phyloP scores from a whole-genome alignment of 2,888 invertebrate species.

The Meganola albula region DNA sequence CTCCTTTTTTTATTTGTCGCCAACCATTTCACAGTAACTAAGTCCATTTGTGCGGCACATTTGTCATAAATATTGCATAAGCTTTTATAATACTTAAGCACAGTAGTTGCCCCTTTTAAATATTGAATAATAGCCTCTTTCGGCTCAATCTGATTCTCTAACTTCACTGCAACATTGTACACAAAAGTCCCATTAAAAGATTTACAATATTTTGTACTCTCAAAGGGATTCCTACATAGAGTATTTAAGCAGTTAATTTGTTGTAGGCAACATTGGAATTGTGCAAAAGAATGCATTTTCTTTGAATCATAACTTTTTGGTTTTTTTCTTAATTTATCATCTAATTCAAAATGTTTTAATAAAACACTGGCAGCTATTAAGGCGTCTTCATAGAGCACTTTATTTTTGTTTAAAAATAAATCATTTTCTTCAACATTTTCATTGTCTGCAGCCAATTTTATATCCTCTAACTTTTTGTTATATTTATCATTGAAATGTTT shows the following conservation, averaged over 20 bases:
- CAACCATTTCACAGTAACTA: conserved; percentile 38
- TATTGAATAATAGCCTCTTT: conserved; percentile 72
- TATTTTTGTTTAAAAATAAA: conserved; percentile 62
- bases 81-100: conserved; percentile 57
- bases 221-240: conserved; percentile 79
- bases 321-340: conserved; percentile 69
- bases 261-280: conserved; percentile 81
- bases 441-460: conserved; percentile 29
- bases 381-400: conserved; percentile 77
- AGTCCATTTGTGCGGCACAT: conserved; percentile 39
- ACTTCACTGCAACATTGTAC: conserved; percentile 82
- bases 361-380: conserved; percentile 77
- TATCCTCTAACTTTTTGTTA: conserved; percentile 49
- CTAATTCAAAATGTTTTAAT: conserved; percentile 77
- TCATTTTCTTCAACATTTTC: conserved; percentile 31
- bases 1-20: conserved; percentile 42
- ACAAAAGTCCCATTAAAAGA: conserved; percentile 86
- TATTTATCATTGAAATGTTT: conserved; percentile 66
- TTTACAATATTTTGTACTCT: conserved; percentile 76
- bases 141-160: conserved; percentile 77
- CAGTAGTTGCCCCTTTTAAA: conserved; percentile 52
- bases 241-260: conserved; percentile 80
- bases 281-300: conserved; percentile 80
- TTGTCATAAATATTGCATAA: conserved; percentile 40
- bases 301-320: conserved; percentile 75